These are phyloP conservation scores for Atethmia centrago DNA, from an alignment of 2,888 invertebrate genomes.

Conservation along the genomic window DNA sequence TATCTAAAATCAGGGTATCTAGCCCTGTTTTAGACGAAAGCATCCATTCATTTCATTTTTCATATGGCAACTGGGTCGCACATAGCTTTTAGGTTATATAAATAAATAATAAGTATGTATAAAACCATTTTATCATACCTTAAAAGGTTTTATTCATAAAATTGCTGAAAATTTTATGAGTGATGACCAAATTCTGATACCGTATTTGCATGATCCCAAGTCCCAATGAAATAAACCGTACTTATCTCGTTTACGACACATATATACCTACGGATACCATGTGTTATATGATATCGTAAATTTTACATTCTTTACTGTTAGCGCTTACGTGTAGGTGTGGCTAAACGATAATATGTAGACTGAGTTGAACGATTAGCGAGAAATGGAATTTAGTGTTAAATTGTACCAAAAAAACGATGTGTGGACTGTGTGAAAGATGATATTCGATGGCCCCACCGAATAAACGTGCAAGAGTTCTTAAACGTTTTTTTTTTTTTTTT, in stretches of 20 bases:
- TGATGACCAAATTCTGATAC: slow-evolving; percentile 29
- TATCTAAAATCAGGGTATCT: neutral
- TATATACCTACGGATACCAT: neutral
- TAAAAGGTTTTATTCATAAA: slow-evolving; percentile 21
- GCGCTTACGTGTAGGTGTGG: neutral
- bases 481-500: too few relatives aligned
- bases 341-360: neutral
- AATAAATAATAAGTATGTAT: neutral
- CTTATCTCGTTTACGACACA: slow-evolving; percentile 43
- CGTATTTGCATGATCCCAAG: slow-evolving; percentile 34
- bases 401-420: neutral
- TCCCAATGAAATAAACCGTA: slow-evolving; percentile 42
- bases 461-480: too few relatives aligned
- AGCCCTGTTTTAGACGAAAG: neutral
- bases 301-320: slow-evolving; percentile 17
- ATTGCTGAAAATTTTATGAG: slow-evolving; percentile 31
- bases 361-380: neutral
- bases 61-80: too few relatives aligned
- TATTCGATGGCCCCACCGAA: neutral
- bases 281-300: slow-evolving; percentile 20
- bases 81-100: neutral
- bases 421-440: neutral
- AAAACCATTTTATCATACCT: slow-evolving; percentile 8
- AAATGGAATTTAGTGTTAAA: neutral
- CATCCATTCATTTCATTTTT: neutral